Conservation (phyloP, 2,113 vertebrate species). For the Anas platyrhynchos region DNA sequence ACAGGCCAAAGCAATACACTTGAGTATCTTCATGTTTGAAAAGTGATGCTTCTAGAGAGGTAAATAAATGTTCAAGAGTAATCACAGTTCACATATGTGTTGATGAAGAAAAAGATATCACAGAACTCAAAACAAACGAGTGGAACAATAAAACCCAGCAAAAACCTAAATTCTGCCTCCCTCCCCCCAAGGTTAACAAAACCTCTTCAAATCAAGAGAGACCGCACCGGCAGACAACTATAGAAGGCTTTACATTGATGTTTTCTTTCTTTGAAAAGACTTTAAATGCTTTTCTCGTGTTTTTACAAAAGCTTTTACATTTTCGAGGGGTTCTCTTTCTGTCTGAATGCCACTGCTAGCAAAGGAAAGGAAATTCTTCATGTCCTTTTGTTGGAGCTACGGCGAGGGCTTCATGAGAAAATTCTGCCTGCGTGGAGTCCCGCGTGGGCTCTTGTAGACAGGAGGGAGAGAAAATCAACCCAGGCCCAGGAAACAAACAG, state of each 20-base stretch:
- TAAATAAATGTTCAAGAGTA: neutral
- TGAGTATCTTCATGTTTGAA: neutral
- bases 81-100: neutral
- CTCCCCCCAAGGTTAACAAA: neutral
- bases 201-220: constrained; percentile 20
- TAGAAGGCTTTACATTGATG: constrained; percentile 27
- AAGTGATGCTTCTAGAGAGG: neutral
- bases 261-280: constrained; percentile 53
- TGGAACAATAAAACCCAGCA: neutral
- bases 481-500: neutral
- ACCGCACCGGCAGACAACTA: neutral
- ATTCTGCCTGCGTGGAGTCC: neutral
- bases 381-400: constrained; percentile 43
- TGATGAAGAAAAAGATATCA: constrained; percentile 21
- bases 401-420: constrained; percentile 43
- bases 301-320: constrained; percentile 59
- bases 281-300: constrained; percentile 51
- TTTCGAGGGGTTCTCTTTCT: constrained; percentile 52
- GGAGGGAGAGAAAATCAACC: neutral
- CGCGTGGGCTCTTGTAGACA: neutral
- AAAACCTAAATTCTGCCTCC: neutral
- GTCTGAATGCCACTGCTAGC: constrained; percentile 10
- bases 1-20: neutral
- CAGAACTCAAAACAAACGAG: constrained; percentile 2
- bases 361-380: constrained; percentile 62